phyloP scores from a whole-genome alignment of 2,888 invertebrate genomes.

The Monochamus alternatus region DNA sequence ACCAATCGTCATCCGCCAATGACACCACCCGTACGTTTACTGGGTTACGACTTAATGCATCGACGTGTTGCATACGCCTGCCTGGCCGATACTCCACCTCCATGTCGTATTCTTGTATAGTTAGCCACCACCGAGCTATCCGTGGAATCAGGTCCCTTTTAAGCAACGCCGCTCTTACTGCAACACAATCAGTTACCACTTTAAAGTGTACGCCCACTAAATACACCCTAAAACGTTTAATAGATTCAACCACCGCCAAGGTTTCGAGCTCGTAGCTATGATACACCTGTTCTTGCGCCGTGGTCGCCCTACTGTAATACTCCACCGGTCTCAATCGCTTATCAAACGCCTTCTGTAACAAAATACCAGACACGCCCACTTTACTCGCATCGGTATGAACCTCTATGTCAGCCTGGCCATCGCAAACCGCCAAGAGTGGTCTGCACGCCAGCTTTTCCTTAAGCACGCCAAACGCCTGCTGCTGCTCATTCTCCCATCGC shows the following conservation, averaged over 20 bases:
- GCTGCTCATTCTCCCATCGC: neutral
- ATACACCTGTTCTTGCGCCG: conserved; percentile 54
- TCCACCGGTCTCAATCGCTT: conserved; percentile 41
- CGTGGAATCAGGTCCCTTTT: conserved; percentile 52
- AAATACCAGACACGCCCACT: conserved; percentile 40
- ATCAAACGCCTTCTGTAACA: neutral
- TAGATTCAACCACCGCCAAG: conserved; percentile 44
- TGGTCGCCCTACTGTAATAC: conserved; percentile 58
- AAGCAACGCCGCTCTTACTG: conserved; percentile 42
- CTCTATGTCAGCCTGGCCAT: conserved; percentile 44
- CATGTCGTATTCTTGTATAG: conserved; percentile 51
- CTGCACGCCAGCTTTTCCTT: neutral
- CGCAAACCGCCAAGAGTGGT: neutral
- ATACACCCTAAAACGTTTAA: conserved; percentile 38
- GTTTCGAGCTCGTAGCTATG: conserved; percentile 50
- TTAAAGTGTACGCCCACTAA: conserved; percentile 37
- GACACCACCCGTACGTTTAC: conserved; percentile 8
- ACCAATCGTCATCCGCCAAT: conserved; percentile 49
- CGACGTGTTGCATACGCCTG: conserved; percentile 29
- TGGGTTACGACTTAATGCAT: conserved; percentile 29
- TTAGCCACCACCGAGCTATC: conserved; percentile 52
- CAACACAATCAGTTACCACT: conserved; percentile 49
- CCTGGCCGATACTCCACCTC: conserved; percentile 39
- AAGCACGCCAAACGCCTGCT: neutral
- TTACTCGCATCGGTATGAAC: conserved; percentile 57